Percentiles rank a stretch among this genome's conserved stretches.
Evolutionary conservation across 2,797 vertebrate genomes (phyloP).

Genomic region (Molossus molossus): DNA sequence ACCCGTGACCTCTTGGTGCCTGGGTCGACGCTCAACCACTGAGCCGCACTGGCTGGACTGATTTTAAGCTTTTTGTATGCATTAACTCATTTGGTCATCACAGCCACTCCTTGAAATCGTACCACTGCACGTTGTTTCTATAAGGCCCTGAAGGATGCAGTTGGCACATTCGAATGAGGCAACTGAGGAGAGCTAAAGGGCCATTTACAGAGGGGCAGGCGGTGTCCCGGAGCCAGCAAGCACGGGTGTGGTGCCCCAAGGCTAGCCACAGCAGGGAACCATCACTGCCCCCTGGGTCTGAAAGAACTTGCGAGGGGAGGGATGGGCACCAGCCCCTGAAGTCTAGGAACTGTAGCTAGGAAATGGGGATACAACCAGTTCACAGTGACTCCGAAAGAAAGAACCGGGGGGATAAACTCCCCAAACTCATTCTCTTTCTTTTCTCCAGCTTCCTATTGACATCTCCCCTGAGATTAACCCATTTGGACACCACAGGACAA

Average conservation of each 20-base stretch:
- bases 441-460: background rate
- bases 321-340: background rate
- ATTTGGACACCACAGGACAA: background rate
- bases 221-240: background rate
- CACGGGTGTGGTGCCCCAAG: background rate
- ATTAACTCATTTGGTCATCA: slow-evolving; percentile 6
- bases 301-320: background rate
- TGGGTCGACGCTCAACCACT: too few species aligned
- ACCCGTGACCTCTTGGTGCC: too few species aligned
- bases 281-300: background rate
- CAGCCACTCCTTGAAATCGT: background rate
- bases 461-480: background rate
- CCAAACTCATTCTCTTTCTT: background rate
- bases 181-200: background rate
- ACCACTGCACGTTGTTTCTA: background rate
- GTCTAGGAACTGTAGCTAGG: background rate
- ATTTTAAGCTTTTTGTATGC: slow-evolving; percentile 8
- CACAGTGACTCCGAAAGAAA: background rate
- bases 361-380: background rate
- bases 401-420: background rate
- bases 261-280: background rate
- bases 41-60: too few species aligned
- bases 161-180: background rate
- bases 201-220: background rate
- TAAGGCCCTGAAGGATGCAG: background rate